Evolutionary conservation across 2,113 vertebrate genomes (phyloP).

Genomic region (Phylloscopus trochilus): DNA sequence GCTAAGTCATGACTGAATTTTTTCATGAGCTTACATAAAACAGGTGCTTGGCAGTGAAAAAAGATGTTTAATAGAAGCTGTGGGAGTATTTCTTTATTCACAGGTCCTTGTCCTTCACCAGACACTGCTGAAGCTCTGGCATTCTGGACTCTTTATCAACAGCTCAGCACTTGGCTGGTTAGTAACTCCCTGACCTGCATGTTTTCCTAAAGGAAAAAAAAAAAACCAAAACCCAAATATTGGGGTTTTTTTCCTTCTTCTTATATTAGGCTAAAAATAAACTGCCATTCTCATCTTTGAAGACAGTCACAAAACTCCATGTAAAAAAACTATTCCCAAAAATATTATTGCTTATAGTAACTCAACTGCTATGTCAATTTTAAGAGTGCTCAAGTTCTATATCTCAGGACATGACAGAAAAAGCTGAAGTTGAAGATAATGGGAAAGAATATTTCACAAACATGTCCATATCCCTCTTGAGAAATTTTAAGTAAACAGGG

Average conservation of each 20-base stretch:
- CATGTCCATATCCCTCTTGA: background rate
- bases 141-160: background rate
- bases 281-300: background rate
- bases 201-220: background rate
- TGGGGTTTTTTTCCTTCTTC: background rate
- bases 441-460: background rate
- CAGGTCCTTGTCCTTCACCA: background rate
- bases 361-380: background rate
- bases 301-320: background rate
- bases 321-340: background rate
- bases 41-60: background rate
- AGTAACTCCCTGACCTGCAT: background rate
- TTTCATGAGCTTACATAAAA: background rate
- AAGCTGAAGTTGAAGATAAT: background rate
- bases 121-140: background rate
- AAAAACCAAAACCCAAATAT: accelerated
- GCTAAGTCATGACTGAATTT: background rate
- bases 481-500: background rate
- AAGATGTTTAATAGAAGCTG: background rate
- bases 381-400: background rate
- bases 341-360: background rate
- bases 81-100: background rate
- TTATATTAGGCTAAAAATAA: background rate
- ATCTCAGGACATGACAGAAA: background rate
- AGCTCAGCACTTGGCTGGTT: background rate